These are phyloP conservation scores for Chamaea fasciata DNA, from an alignment of 2,113 vertebrate genomes.

Conservation along the genomic window DNA sequence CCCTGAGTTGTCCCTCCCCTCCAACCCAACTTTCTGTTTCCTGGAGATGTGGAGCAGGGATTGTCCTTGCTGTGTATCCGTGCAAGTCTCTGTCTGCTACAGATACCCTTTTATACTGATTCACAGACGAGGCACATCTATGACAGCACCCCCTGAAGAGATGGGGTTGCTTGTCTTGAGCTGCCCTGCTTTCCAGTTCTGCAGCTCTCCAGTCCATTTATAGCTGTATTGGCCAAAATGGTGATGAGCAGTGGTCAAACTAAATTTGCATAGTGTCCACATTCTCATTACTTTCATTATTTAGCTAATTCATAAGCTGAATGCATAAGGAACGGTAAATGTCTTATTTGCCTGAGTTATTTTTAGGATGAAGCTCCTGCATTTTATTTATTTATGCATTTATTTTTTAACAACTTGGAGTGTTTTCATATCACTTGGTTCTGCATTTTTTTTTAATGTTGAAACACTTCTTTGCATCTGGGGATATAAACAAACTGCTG, in stretches of 20 bases:
- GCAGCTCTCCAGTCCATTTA: background rate
- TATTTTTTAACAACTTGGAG: background rate
- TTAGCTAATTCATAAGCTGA: background rate
- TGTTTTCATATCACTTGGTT: background rate
- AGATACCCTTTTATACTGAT: background rate
- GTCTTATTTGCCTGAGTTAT: background rate
- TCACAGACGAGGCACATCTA: rapidly evolving
- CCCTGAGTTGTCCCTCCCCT: background rate
- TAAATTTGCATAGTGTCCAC: background rate
- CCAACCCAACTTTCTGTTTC: background rate
- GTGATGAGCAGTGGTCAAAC: background rate
- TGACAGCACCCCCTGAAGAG: background rate
- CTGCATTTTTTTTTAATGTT: background rate
- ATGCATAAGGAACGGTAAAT: background rate
- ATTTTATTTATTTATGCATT: background rate
- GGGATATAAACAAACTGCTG: background rate
- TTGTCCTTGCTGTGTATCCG: background rate
- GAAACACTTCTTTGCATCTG: background rate
- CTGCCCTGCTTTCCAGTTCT: background rate
- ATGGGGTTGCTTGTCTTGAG: background rate
- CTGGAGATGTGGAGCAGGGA: background rate
- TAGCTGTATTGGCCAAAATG: background rate
- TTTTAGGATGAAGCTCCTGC: background rate
- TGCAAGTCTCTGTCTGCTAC: background rate
- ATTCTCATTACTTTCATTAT: background rate